Conservation (phyloP, 1,140 invertebrate genomes). For the Gryllus bimaculatus region DNA sequence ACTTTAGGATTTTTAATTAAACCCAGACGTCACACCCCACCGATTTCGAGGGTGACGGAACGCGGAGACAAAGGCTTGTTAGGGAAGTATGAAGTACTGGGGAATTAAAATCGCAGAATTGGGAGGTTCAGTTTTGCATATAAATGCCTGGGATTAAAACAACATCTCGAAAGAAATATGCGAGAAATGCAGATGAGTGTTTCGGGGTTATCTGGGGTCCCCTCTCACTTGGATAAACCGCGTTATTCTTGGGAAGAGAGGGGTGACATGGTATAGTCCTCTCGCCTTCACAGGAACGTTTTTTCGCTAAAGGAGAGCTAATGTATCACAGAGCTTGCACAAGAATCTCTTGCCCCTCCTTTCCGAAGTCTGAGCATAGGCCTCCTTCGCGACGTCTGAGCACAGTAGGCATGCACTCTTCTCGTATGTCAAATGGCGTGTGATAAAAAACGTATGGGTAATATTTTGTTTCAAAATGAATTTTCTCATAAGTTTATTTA, state of each 20-base stretch:
- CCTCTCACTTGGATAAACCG: not conserved
- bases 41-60: not conserved
- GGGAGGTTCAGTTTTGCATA: not conserved
- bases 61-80: not conserved
- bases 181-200: not conserved
- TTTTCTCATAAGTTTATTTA: no score
- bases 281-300: no score
- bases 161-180: not conserved
- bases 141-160: not conserved
- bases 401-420: no score
- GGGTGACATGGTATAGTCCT: no score
- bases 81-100: not conserved
- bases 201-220: not conserved
- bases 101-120: slow-evolving; percentile 2
- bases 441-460: no score
- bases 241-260: not conserved
- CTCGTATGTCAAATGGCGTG: no score
- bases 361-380: no score
- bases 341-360: no score
- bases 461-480: no score
- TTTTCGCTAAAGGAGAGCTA: no score
- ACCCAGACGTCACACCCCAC: not conserved
- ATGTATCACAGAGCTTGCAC: no score
- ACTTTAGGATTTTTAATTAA: not conserved
- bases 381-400: no score